Evolutionary conservation across 2,888 invertebrate genomes (phyloP), one percentile per base, ranked within the genome.

Genomic region (Ectemnius continuus): DNA sequence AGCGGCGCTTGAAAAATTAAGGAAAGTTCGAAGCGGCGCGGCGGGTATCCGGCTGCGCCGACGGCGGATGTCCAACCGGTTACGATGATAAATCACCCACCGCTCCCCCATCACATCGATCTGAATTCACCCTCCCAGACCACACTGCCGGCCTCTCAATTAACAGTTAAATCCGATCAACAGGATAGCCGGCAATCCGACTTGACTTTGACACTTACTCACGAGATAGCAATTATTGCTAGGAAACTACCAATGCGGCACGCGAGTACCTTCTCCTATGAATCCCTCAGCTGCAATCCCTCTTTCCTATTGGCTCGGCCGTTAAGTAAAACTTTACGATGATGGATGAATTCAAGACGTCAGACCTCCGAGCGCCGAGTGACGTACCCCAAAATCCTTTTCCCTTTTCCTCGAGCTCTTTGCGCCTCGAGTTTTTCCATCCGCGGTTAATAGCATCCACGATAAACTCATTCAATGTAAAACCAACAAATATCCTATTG

Each of bases 61-160:
- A 74, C 72, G 81, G 36, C 36, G 36, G 36, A 36, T 36, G 36
- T 36, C 11, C 36, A 36, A 36, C 16, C 16, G 52, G n/a, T 16
- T 52, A 84, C 75, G 76, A 64, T 78, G 82, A 85, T 76, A 80
- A 83, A 85, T 83, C 70, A 78, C 67, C 65, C 52, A 61, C 59
- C 70, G 63, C 70, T 66, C 56, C 67, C 67, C 67, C 64, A 52
- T 59, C 48, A 61, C 62, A 70, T 79, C 66, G 70, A 74, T 74
- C 66, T 64, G 73, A 60, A 67, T 64, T 79, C 74, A 57, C 64
- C 58, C 23, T 67, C 67, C 63, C 18, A 23, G 28, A 23, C 47
- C 46, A 67, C 81, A 69, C 68, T 80, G 61, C 70, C 70, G 52
- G 75, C 64, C 36, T 36, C 11, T 36, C 11, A 36, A 36, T 36